Conservation (phyloP, 2,797 vertebrate species). For the Thalassophryne amazonica region DNA sequence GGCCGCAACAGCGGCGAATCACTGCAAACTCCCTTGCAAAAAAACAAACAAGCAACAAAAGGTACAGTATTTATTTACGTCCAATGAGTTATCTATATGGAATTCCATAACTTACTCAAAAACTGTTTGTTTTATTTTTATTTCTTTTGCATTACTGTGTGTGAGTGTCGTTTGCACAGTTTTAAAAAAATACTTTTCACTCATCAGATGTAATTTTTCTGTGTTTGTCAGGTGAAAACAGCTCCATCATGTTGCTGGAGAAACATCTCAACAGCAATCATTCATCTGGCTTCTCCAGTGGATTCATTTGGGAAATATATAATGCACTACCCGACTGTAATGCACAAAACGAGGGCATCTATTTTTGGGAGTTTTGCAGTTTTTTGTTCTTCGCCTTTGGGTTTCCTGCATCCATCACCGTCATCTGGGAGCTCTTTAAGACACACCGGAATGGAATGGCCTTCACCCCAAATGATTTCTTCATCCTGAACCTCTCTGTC, state of each 20-base stretch:
- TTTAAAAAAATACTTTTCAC: too few relatives aligned
- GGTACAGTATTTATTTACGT: slow-evolving; percentile 11
- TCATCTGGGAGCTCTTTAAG: slow-evolving; percentile 49
- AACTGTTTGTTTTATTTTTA: too few relatives aligned
- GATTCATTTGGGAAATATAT: fast-evolving
- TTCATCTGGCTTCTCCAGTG: slow-evolving; percentile 11
- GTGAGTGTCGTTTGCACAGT: background rate
- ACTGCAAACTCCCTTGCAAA: background rate
- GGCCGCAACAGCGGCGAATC: background rate
- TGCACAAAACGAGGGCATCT: fast-evolving
- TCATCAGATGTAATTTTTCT: background rate
- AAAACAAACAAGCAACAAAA: background rate
- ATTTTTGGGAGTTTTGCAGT: background rate
- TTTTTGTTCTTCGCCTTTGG: slow-evolving; percentile 25
- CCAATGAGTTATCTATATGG: too few relatives aligned
- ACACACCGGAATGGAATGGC: slow-evolving; percentile 3
- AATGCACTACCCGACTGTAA: background rate
- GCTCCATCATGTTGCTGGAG: slow-evolving; percentile 1
- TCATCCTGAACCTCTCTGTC: slow-evolving; percentile 48
- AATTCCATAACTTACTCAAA: too few relatives aligned
- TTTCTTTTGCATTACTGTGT: background rate
- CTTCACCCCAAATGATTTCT: slow-evolving; percentile 41
- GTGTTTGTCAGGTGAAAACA: slow-evolving; percentile 1
- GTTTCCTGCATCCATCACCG: slow-evolving; percentile 38
- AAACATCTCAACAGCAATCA: fast-evolving